These are phyloP conservation scores for Drosophila orosa DNA, from an alignment of 1,140 invertebrate genomes.

Conservation along the genomic window DNA sequence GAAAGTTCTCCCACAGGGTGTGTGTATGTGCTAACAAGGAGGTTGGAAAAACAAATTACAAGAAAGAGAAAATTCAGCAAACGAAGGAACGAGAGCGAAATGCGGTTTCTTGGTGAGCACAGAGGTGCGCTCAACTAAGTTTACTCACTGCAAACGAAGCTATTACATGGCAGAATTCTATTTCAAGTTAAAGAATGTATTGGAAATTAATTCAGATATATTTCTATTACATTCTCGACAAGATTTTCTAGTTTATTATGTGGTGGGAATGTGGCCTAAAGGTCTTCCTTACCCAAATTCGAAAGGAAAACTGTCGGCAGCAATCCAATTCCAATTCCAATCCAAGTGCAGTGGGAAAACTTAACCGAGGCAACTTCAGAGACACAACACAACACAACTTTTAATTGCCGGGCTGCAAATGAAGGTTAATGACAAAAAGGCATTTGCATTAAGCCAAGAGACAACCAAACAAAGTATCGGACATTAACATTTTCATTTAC, in stretches of 20 bases:
- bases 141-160: not conserved
- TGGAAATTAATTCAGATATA: not conserved
- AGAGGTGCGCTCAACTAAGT: not conserved
- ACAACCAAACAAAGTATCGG: slow-evolving; percentile 14
- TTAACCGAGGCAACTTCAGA: slow-evolving; percentile 6
- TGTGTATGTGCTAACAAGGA: slow-evolving; percentile 4
- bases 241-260: not conserved
- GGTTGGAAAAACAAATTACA: not conserved
- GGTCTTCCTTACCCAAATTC: not conserved
- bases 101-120: slow-evolving; percentile 8
- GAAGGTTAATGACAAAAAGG: slow-evolving; percentile 52
- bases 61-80: not conserved
- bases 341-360: slow-evolving; percentile 18
- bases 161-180: no score
- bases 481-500: slow-evolving; percentile 51
- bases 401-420: slow-evolving; percentile 39
- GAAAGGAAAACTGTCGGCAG: slow-evolving; percentile 3
- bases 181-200: not conserved
- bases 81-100: slow-evolving; percentile 1
- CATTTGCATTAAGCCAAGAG: slow-evolving; percentile 26
- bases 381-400: slow-evolving; percentile 13
- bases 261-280: not conserved
- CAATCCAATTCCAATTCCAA: slow-evolving; percentile 27
- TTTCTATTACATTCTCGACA: no score
- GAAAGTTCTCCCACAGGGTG: not conserved